These are phyloP conservation scores for Panagrolaimus sp. DNA, from an alignment of 1,140 invertebrate species.

Conservation along the genomic window DNA sequence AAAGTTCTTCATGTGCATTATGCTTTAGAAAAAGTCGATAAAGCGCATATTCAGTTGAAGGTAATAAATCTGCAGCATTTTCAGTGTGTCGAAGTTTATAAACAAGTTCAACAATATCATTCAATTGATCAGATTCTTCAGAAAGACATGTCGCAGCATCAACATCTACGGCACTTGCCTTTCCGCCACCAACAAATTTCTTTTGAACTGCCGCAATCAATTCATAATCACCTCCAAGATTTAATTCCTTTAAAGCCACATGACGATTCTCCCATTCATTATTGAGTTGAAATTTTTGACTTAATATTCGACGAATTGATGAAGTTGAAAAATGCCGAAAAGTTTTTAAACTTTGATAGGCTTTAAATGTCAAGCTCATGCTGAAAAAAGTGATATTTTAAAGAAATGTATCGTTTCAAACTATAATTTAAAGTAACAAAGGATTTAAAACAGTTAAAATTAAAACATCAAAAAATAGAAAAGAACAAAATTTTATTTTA, in stretches of 20 bases:
- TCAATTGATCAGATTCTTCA: slow-evolving; percentile 46
- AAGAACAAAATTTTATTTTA: no score
- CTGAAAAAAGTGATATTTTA: no score
- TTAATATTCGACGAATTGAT: slow-evolving; percentile 19
- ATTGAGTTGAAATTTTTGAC: slow-evolving; percentile 26
- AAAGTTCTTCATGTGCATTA: slow-evolving; percentile 66
- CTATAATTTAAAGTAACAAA: no score
- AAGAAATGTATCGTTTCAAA: no score
- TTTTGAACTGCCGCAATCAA: slow-evolving; percentile 57
- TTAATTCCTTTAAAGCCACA: slow-evolving; percentile 34
- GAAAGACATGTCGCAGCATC: slow-evolving; percentile 48
- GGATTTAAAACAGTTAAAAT: no score
- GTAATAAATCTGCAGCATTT: slow-evolving; percentile 68
- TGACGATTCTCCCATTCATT: slow-evolving; percentile 39
- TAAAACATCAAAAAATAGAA: no score
- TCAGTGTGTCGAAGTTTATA: slow-evolving; percentile 67
- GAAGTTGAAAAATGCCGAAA: slow-evolving; percentile 16
- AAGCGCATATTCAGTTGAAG: slow-evolving; percentile 76
- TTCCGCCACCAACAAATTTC: slow-evolving; percentile 53
- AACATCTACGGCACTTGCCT: slow-evolving; percentile 54
- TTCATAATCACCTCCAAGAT: slow-evolving; percentile 49
- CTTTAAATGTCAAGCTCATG: neutral
- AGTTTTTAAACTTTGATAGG: neutral
- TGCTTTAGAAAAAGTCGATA: slow-evolving; percentile 68
- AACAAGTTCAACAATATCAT: slow-evolving; percentile 50